phyloP scores from a whole-genome alignment of 2,797 vertebrate genomes.

The Pempheris klunzingeri region DNA sequence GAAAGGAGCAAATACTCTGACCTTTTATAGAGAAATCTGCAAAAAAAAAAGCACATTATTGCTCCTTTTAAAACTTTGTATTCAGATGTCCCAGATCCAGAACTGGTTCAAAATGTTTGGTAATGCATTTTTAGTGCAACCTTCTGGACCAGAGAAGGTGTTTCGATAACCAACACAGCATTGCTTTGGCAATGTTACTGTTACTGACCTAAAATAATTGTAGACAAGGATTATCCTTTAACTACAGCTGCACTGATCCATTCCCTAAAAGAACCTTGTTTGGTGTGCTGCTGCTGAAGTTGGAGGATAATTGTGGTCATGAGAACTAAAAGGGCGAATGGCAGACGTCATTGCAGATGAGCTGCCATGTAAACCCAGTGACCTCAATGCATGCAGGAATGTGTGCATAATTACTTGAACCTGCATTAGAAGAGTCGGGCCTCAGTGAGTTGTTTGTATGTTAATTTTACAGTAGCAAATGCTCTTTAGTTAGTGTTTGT shows the following conservation, averaged over 20 bases:
- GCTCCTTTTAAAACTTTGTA: background rate
- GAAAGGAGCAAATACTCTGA: background rate
- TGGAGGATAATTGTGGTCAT: background rate
- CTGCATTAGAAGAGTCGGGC: conserved; percentile 25
- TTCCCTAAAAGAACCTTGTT: background rate
- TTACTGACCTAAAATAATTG: no score
- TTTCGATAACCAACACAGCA: background rate
- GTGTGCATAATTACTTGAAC: conserved; percentile 55
- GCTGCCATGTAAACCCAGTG: conserved; percentile 26
- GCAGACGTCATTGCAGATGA: conserved; percentile 32
- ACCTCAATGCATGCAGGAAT: conserved; percentile 48
- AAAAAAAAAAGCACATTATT: conserved; percentile 16
- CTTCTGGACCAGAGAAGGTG: background rate
- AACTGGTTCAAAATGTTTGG: background rate
- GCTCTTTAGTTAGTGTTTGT: conserved; percentile 12
- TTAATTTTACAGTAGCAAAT: background rate
- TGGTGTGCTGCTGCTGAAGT: background rate
- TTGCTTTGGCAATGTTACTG: background rate
- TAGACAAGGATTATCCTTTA: background rate
- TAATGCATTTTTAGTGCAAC: background rate
- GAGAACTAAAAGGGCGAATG: conserved; percentile 7
- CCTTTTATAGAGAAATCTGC: conserved; percentile 21
- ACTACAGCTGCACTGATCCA: background rate
- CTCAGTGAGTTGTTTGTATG: background rate
- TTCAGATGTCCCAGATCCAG: background rate